Base-by-base conservation (phyloP, 2,113 vertebrate genomes). In the Nyctereutes procyonoides region DNA sequence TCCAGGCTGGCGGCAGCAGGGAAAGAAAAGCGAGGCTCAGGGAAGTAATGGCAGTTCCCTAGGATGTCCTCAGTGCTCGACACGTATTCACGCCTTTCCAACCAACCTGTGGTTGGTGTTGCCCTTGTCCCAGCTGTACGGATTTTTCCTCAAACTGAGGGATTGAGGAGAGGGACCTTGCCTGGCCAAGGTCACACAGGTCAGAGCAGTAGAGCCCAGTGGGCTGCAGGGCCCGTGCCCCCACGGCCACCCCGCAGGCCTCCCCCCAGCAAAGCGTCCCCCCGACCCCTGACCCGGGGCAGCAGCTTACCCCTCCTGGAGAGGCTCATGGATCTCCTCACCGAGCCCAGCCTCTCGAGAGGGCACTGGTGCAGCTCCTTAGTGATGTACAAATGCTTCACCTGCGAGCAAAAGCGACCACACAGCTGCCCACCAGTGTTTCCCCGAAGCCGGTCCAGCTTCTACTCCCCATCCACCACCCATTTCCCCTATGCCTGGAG, bases 301-400 rank as follows among this genome's bases (percentile, higher is more conserved):
- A 35, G 28, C 1, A 7, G 92, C 98, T 93, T 95, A 99, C 99
- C 99, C 43, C 97, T 98, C 95, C 99, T 99, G 96, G 98, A 98
- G 86, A 99, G 98, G 97, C 99, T 99, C 79, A 99, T 98, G 0
- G 99, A 99, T 96, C 99, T 99, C 53, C 99, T 99, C 88, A 99
- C 97, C 3, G 99, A 99, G 89, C 98, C 98, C 69, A 98, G 97
- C 89, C 99, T 99, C 98, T 99, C 99, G 63, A 99, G 98, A 93
- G 99, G 98, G 94, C 98, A 99, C 2, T 97, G 96, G 76, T 99
- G 99, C 88, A 99, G 96, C 97, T 99, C 99, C 87, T 98, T 99
- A 9, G 99, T 99, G 97, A 99, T 98, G 93, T 99, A 99, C 30
- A 99, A 97, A 3, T 99, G 99, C 85, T 99, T 99, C 97, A 99